A percentile compares a stretch with the other conserved stretches of the same genome.
These are phyloP conservation scores for Microcebus lehilahytsara DNA, from an alignment of 2,113 vertebrate genomes.

Conservation along the genomic window DNA sequence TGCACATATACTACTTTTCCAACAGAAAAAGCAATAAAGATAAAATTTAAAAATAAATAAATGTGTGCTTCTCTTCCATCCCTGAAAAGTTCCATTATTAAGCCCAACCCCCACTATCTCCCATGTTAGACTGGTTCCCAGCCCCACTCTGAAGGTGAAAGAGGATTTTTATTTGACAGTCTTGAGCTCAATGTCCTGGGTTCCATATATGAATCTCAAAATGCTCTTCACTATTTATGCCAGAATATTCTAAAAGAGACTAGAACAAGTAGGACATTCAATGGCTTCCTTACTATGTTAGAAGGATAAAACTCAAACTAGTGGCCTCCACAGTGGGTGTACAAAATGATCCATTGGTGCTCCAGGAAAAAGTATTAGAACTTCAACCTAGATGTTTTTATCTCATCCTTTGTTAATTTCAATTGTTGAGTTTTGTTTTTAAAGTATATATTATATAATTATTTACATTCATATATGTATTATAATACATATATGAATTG, in stretches of 20 bases:
- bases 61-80: neutral
- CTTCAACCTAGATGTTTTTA: slow-evolving; percentile 3
- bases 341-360: neutral
- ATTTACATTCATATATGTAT: neutral
- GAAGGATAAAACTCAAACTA: neutral
- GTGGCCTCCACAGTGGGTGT: neutral
- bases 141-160: neutral
- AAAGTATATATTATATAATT: neutral
- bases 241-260: neutral
- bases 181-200: neutral
- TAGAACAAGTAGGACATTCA: neutral
- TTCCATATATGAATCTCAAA: slow-evolving; percentile 13
- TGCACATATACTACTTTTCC: neutral
- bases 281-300: neutral
- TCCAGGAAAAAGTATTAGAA: neutral
- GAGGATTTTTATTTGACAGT: neutral
- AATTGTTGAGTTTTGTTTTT: neutral
- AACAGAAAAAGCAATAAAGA: slow-evolving; percentile 16
- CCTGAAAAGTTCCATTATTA: neutral
- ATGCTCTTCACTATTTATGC: neutral
- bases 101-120: neutral
- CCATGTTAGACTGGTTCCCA: neutral
- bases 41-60: neutral
- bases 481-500: too few relatives aligned
- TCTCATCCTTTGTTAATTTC: neutral